Evolutionary conservation across 2,113 vertebrate species (phyloP).

Genomic region (Naja naja): DNA sequence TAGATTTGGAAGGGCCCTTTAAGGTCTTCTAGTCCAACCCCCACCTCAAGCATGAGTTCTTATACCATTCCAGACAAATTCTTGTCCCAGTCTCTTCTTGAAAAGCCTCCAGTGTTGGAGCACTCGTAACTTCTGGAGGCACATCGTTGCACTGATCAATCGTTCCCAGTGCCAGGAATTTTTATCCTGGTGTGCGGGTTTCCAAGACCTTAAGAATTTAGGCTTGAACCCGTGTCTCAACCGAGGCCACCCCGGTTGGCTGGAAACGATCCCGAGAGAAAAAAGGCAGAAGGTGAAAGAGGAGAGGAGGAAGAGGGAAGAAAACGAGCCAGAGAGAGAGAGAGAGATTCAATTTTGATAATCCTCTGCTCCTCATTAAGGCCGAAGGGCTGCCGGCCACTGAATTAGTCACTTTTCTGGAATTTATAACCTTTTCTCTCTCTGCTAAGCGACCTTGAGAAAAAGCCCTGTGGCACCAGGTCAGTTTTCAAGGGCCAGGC

Average conservation of each 20-base stretch:
- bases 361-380: slow-evolving; percentile 37
- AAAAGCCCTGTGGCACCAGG: slow-evolving; percentile 35
- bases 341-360: slow-evolving; percentile 17
- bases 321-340: too few relatives aligned
- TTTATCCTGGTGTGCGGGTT: slow-evolving; percentile 28
- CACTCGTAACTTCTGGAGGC: background rate
- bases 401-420: slow-evolving; percentile 48
- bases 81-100: background rate
- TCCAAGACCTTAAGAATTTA: slow-evolving; percentile 43
- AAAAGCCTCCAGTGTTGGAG: background rate
- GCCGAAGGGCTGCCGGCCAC: slow-evolving; percentile 54
- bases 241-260: slow-evolving; percentile 48
- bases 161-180: background rate
- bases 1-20: background rate
- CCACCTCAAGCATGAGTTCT: background rate
- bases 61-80: background rate
- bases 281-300: background rate
- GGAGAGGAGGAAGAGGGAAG: background rate
- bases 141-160: background rate
- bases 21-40: background rate
- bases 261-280: background rate
- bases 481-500: slow-evolving; percentile 40
- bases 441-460: background rate
- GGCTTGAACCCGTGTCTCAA: slow-evolving; percentile 45
- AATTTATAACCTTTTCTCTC: slow-evolving; percentile 46